Conservation (phyloP, 2,888 invertebrate genomes). For the Dyspetes luteomarginatus region DNA sequence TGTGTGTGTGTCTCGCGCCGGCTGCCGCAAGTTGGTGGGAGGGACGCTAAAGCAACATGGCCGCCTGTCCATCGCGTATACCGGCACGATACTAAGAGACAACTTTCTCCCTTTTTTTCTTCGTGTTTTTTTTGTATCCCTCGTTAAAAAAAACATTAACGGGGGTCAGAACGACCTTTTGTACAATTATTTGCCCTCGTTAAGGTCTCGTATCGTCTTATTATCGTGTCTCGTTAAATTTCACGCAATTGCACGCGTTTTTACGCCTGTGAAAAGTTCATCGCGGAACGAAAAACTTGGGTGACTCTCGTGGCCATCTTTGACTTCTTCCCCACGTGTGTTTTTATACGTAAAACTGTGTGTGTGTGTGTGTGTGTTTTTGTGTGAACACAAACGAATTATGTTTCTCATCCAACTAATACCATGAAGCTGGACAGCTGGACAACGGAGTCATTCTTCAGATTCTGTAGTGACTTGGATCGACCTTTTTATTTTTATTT, state of each 20-base stretch:
- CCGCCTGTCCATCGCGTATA: conserved; percentile 47
- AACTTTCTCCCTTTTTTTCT: conserved; percentile 55
- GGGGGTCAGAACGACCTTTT: background rate
- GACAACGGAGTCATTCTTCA: conserved; percentile 56
- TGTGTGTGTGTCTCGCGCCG: conserved; percentile 13
- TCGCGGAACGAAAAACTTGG: background rate
- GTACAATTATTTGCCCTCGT: background rate
- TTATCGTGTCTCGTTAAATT: background rate
- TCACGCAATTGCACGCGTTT: background rate
- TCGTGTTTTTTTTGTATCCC: background rate
- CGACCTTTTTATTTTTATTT: conserved; percentile 6
- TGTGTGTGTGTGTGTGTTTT: conserved; percentile 54
- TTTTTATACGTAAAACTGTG: conserved; percentile 20
- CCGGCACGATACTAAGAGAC: conserved; percentile 47
- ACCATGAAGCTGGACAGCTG: conserved; percentile 48
- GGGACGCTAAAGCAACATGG: conserved; percentile 58
- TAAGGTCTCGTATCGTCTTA: background rate
- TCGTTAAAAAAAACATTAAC: conserved; percentile 8
- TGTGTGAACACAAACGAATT: conserved; percentile 44
- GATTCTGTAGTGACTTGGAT: conserved; percentile 50
- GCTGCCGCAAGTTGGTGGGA: conserved; percentile 53
- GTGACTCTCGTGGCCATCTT: conserved; percentile 58
- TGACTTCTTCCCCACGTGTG: conserved; percentile 46
- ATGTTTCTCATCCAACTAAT: background rate
- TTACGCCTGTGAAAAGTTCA: background rate